Conservation (phyloP, 2,113 vertebrate genomes). For the Indri indri region DNA sequence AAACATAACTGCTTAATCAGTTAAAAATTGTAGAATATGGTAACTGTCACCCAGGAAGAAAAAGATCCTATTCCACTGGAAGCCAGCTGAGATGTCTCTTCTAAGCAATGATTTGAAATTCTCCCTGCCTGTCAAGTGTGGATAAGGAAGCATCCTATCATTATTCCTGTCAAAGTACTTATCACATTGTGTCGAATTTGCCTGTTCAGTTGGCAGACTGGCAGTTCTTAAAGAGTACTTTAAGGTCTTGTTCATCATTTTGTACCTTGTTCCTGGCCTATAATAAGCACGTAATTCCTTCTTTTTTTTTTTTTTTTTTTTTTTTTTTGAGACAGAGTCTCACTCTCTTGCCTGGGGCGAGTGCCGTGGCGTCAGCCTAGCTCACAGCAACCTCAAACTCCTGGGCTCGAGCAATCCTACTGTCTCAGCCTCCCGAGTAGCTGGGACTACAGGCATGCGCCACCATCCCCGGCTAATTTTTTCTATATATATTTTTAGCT, state of each 20-base stretch:
- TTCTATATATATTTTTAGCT: too few relatives aligned
- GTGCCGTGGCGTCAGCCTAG: too few relatives aligned
- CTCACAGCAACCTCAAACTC: too few relatives aligned
- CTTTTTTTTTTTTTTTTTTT: too few relatives aligned
- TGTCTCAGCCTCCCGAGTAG: too few relatives aligned
- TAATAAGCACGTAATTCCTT: background rate
- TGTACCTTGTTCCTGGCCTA: background rate
- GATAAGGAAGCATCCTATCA: background rate
- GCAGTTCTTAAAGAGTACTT: slow-evolving; percentile 16
- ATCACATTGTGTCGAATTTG: background rate
- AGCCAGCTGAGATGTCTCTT: background rate
- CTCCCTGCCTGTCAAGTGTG: background rate
- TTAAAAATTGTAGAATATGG: background rate
- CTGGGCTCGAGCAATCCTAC: too few relatives aligned
- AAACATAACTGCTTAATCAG: background rate
- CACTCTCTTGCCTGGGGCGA: too few relatives aligned
- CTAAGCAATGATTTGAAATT: background rate
- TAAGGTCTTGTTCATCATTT: slow-evolving; percentile 19
- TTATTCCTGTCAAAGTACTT: background rate
- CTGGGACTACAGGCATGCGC: too few relatives aligned
- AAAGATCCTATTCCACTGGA: background rate
- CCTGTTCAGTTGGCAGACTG: background rate
- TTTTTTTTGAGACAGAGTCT: too few relatives aligned
- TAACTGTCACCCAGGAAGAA: background rate
- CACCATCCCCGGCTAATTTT: too few relatives aligned